Evolutionary conservation across 2,888 invertebrate genomes (phyloP), one percentile per base, ranked within the genome.

Genomic region (Gortyna flavago): DNA sequence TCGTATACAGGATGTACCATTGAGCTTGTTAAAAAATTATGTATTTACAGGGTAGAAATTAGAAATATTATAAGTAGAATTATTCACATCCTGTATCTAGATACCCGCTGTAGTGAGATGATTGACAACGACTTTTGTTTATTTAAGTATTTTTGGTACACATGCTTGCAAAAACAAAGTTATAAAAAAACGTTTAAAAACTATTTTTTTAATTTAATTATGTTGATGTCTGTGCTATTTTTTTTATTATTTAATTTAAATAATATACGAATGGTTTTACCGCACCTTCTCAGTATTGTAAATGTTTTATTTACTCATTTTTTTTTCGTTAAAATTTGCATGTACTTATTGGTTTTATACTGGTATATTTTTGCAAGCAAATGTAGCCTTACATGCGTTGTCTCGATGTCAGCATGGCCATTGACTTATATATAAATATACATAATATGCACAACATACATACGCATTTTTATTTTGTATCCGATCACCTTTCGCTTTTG

Each of bases 401-500:
- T 68, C 41, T 86, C 64, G 73, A 79, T 87, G 82, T 92, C 85
- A 94, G 92, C 95, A 94, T 89, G 93, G 96, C 96, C 96, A 95
- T 96, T 96, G 95, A 94, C 92, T 93, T 93, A 93, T 93, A 93
- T 94, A 92, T 94, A 89, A 95, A 95, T 95, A 96, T 95, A 95
- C 92, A 93, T 92, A 90, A 93, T 92, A 90, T 93, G 87, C 87
- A 89, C 85, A 90, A 85, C 82, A 75, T 88, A 85, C 87, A 86
- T 90, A 87, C 87, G 93, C 90, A 92, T 95, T 96, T 96, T 95
- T 95, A 94, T 95, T 95, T 94, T 76, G 65, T 78, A 79, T 83
- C 86, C 84, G 41, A 80, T 80, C 78, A 71, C 85, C 89, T 85
- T 85, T 90, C 77, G 87, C 85, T 89, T 87, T 74, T 75, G 69